Base-by-base conservation (phyloP, 1,140 invertebrate genomes). In the Panagrolaimus sp. region DNA sequence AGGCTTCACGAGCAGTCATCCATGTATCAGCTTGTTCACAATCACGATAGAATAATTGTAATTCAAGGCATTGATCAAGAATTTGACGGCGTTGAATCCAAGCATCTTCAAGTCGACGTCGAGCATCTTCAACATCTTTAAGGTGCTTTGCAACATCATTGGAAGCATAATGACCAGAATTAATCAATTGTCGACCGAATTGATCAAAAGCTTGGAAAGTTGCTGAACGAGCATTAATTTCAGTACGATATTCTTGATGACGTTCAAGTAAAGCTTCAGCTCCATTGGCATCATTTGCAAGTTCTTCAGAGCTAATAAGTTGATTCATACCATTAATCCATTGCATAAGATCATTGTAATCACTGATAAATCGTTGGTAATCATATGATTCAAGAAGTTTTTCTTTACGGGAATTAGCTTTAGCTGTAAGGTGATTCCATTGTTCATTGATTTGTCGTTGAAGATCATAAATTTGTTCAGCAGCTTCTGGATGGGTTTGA, bases 311-410 rank as follows among this genome's bases (percentile, higher is more conserved):
- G 68, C 91, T 93, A 14, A 99, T 96, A 31, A 98, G 87, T 57
- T 92, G 90, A 89, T 94, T 93, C 95, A 98, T 98, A 9, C 92
- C 94, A 82, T 93, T 94, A 78, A 99, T 97, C 96, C 96, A 99
- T 14, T 93, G 92, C 87, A 95, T 92, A 62, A 99, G 85, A 84
- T 99, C 96, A 63, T 94, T 84, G 85, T 97, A 96, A 84, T 99
- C 96, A 76, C 91, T 92, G 2, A 98, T 86, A 88, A 96, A 99
- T 67, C 95, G 87, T 85, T 99, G 96, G 72, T 98, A 85, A 82
- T 99, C 96, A 81, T 98, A 98, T 0, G 93, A 95, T 84, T 99
- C 96, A 14, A 98, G 85, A 5, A 99, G 87, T 83, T 98, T 98
- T 80, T 96, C 93, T 84, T 98, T 98, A 23, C 96, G 87, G n/a